A percentile compares a stretch with the other conserved stretches of the same genome.
phyloP scores from a whole-genome alignment of 2,113 vertebrate species.

The Trochalopteron elliotii region DNA sequence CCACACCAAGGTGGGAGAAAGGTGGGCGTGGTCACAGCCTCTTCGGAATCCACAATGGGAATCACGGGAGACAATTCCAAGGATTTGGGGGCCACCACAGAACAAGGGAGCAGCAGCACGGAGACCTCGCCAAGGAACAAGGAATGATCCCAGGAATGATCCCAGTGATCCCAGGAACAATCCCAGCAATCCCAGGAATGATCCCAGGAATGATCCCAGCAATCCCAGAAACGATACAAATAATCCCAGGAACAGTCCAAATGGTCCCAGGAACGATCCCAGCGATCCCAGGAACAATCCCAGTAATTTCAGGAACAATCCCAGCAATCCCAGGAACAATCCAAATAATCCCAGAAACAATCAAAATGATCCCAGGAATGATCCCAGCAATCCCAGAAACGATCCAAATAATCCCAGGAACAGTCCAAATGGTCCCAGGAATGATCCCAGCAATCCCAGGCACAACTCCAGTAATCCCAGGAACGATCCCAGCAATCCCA shows the following conservation, averaged over 20 bases:
- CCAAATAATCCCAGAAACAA: neutral
- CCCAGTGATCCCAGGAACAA: rapidly evolving
- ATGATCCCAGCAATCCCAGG: rapidly evolving
- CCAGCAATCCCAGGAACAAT: rapidly evolving
- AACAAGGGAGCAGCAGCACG: too few species aligned
- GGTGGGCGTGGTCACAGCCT: too few species aligned
- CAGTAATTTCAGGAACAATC: rapidly evolving
- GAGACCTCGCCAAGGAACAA: too few species aligned
- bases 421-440: rapidly evolving
- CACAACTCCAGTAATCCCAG: neutral
- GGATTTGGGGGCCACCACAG: too few species aligned
- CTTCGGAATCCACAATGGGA: neutral
- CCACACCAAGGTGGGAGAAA: too few species aligned
- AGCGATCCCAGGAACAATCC: neutral
- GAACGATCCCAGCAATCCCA: rapidly evolving
- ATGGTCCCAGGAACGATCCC: rapidly evolving
- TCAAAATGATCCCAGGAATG: rapidly evolving
- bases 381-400: neutral
- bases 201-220: rapidly evolving
- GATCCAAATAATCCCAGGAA: neutral
- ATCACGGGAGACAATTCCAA: too few species aligned
- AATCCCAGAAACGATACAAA: neutral
- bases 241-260: rapidly evolving
- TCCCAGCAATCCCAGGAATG: rapidly evolving
- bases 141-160: rapidly evolving